These are phyloP conservation scores for Leptinotarsa haldemani DNA, from an alignment of 2,888 invertebrate species.

Conservation along the genomic window DNA sequence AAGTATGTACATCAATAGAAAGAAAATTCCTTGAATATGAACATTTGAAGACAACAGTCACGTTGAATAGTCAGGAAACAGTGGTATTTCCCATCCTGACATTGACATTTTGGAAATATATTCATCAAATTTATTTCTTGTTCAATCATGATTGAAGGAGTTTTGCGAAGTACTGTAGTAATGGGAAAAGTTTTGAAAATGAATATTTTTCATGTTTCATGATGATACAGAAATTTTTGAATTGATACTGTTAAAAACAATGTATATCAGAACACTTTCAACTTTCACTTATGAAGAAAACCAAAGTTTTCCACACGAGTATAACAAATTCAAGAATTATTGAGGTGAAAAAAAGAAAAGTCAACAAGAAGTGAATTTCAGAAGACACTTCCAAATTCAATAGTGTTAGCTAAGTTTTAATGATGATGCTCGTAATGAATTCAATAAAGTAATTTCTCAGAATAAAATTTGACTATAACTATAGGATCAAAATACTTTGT, in stretches of 20 bases:
- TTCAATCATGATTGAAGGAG: neutral
- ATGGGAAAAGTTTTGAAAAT: neutral
- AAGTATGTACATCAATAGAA: conserved; percentile 28
- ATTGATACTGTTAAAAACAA: neutral
- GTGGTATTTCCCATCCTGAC: neutral
- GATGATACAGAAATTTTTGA: neutral
- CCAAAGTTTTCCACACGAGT: neutral
- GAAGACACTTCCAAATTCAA: conserved; percentile 15
- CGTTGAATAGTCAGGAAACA: conserved; percentile 6
- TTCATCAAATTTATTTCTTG: neutral
- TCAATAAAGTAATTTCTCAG: conserved; percentile 13
- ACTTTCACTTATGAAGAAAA: too few relatives aligned
- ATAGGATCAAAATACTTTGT: conserved; percentile 26
- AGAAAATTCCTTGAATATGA: conserved; percentile 14
- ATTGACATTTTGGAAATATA: conserved; percentile 6
- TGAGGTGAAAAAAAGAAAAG: neutral
- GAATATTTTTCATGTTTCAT: neutral
- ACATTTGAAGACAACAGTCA: conserved; percentile 19
- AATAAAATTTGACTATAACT: conserved; percentile 23
- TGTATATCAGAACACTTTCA: neutral
- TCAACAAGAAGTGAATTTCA: neutral
- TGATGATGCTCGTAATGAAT: conserved; percentile 10
- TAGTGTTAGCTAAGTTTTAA: conserved; percentile 21
- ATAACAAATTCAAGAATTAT: too few relatives aligned
- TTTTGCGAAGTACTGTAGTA: neutral